Conservation (phyloP, 2,113 vertebrate species). For the Petaurus breviceps region DNA sequence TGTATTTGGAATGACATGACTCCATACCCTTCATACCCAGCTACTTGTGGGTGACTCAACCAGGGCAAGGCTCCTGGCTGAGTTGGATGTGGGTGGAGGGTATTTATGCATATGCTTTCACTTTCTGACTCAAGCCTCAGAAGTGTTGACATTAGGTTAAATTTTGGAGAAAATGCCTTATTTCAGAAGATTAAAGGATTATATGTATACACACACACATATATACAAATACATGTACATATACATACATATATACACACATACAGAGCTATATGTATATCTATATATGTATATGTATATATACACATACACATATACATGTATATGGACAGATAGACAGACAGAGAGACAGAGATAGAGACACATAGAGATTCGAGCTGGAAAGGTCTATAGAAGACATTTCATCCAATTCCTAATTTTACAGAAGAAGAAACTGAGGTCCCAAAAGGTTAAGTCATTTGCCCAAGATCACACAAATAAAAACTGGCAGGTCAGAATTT, state of each 20-base stretch:
- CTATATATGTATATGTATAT: too few relatives aligned
- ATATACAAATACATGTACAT: too few relatives aligned
- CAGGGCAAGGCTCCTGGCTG: neutral
- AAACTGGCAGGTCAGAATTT: neutral
- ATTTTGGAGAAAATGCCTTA: slow-evolving; percentile 44
- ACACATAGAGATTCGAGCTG: too few relatives aligned
- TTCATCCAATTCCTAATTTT: neutral
- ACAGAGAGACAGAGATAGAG: too few relatives aligned
- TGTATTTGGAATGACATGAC: neutral
- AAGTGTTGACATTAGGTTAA: slow-evolving; percentile 40
- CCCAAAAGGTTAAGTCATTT: neutral
- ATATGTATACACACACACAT: fast-evolving
- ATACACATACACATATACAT: too few relatives aligned
- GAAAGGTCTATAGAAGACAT: neutral
- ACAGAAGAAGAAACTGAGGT: neutral
- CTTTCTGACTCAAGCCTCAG: slow-evolving; percentile 58
- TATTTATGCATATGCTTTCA: slow-evolving; percentile 40
- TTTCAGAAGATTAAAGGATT: slow-evolving; percentile 2
- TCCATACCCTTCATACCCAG: neutral
- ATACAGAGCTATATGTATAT: too few relatives aligned
- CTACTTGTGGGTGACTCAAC: slow-evolving; percentile 53
- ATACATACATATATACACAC: too few relatives aligned
- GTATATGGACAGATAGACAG: neutral
- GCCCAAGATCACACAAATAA: neutral
- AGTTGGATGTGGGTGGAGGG: slow-evolving; percentile 46